These are phyloP conservation scores for Odontesthes bonariensis DNA, from an alignment of 2,113 vertebrate species.

Conservation along the genomic window DNA sequence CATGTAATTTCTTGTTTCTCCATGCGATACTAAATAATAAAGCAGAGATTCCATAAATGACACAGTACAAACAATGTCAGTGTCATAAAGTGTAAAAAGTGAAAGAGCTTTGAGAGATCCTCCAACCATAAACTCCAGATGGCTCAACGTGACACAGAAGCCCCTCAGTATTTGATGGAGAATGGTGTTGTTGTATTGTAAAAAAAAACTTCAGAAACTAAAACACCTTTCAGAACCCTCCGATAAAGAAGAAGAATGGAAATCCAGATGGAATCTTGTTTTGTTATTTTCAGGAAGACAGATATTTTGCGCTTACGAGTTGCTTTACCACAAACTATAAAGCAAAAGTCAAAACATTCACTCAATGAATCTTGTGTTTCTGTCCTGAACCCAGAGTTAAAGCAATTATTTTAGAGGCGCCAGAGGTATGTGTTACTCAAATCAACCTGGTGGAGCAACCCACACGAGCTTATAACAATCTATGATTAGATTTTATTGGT, in stretches of 20 bases:
- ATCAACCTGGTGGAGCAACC: no score
- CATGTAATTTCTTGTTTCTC: slow-evolving; percentile 4
- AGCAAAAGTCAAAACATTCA: background rate
- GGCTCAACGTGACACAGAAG: slow-evolving; percentile 14
- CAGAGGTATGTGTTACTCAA: background rate
- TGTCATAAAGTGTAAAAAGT: slow-evolving; percentile 30
- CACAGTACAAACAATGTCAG: slow-evolving; percentile 13
- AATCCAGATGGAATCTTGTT: background rate
- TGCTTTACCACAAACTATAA: background rate
- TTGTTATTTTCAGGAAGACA: slow-evolving; percentile 2
- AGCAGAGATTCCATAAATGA: slow-evolving; percentile 25
- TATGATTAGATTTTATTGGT: background rate
- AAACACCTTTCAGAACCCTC: slow-evolving; percentile 4
- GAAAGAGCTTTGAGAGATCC: slow-evolving; percentile 26
- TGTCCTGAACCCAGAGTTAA: background rate
- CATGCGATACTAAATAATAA: slow-evolving; percentile 28
- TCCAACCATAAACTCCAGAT: slow-evolving; percentile 29
- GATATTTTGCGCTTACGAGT: background rate
- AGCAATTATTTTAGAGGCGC: background rate
- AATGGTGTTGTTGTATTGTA: background rate
- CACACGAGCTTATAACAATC: background rate
- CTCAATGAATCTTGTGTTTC: background rate
- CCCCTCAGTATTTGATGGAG: background rate
- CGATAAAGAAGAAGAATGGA: background rate
- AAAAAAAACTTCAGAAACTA: slow-evolving; percentile 22